phyloP scores from a whole-genome alignment of 2,888 invertebrate species.

The Oxyteleia sp. region DNA sequence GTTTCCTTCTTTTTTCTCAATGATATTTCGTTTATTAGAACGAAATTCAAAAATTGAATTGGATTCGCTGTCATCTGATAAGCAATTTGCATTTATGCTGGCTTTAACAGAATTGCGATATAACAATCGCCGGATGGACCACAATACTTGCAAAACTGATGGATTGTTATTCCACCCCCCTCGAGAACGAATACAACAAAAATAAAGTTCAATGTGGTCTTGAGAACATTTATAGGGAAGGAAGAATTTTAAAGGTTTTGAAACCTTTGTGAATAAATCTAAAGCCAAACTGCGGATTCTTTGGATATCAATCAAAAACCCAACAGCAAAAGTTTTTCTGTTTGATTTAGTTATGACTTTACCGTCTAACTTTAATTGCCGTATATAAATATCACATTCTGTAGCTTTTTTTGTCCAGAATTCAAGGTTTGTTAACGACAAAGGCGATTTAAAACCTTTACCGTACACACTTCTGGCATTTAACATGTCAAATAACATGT shows the following conservation, averaged over 20 bases:
- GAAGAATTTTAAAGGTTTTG: constrained; percentile 5
- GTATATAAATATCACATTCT: constrained; percentile 10
- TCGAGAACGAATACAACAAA: constrained; percentile 9
- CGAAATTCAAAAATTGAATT: constrained; percentile 9
- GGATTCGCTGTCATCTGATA: not conserved
- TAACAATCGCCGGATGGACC: constrained; percentile 6
- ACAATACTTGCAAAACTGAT: constrained; percentile 10
- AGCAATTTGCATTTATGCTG: constrained; percentile 8
- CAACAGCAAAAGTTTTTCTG: constrained; percentile 10
- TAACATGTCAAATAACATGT: constrained; percentile 72
- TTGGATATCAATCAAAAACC: constrained; percentile 9
- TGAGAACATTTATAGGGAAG: constrained; percentile 17
- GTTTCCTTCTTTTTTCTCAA: not conserved
- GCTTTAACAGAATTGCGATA: constrained; percentile 7
- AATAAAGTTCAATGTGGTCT: constrained; percentile 17
- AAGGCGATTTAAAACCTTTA: constrained; percentile 72
- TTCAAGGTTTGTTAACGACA: constrained; percentile 60
- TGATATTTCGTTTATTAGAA: not conserved
- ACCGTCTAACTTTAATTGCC: constrained; percentile 1
- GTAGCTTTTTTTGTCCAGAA: constrained; percentile 11
- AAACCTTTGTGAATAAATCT: not conserved
- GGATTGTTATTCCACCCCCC: constrained; percentile 27
- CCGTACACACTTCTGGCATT: constrained; percentile 72
- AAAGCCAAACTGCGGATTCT: constrained; percentile 6
- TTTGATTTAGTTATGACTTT: not conserved